A percentile compares a stretch with the other conserved stretches of the same genome.
Conservation (phyloP, 1,140 invertebrate species). For the Geopemphigus sp. region DNA sequence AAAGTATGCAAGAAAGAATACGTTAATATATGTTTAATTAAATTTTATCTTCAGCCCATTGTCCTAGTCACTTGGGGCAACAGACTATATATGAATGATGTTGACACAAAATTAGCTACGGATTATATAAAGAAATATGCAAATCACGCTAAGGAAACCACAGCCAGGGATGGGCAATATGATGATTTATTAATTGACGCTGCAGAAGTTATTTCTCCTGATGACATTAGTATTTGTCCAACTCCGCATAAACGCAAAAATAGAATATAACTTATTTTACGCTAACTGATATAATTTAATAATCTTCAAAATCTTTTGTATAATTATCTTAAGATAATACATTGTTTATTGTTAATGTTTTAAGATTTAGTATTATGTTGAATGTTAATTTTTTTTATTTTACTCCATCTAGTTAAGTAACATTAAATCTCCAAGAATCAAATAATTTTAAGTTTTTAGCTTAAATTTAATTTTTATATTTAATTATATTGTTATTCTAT, state of each 20-base stretch:
- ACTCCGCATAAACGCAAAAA: slow-evolving; percentile 29
- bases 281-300: not conserved
- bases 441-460: too few relatives aligned
- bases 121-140: slow-evolving; percentile 69
- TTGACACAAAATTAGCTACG: slow-evolving; percentile 58
- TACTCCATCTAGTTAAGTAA: too few relatives aligned
- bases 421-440: too few relatives aligned
- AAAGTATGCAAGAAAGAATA: slow-evolving; percentile 15
- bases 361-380: not conserved
- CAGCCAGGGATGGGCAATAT: slow-evolving; percentile 65
- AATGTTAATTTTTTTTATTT: not conserved
- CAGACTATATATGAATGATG: slow-evolving; percentile 69
- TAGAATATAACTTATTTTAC: slow-evolving; percentile 33
- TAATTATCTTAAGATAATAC: not conserved
- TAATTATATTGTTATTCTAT: too few relatives aligned
- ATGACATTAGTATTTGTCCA: slow-evolving; percentile 33
- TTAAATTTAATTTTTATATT: too few relatives aligned
- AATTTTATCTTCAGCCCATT: slow-evolving; percentile 64
- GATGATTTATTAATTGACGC: slow-evolving; percentile 59
- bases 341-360: not conserved
- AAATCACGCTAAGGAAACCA: slow-evolving; percentile 65
- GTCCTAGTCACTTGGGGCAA: slow-evolving; percentile 77
- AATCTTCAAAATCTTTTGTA: not conserved
- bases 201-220: slow-evolving; percentile 59
- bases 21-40: slow-evolving; percentile 45